Base-by-base conservation (phyloP, 2,888 invertebrate genomes). In the Cataglyphis cursor region DNA sequence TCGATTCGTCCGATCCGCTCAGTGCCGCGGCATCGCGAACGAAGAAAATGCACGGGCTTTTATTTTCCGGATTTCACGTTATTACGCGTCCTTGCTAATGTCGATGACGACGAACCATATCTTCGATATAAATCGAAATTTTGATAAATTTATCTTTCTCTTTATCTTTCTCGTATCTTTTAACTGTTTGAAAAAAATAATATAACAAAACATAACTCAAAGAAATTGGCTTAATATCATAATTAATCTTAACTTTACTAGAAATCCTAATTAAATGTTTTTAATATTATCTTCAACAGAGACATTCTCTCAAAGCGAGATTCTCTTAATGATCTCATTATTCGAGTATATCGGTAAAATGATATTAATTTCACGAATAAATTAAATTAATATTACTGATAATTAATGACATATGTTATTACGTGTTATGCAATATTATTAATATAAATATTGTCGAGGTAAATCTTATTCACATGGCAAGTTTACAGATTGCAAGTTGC, bases 61-160 rank as follows among this genome's bases (percentile, higher is more conserved):
- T 83, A 83, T 83, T 85, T 85, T 51, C 70, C 66, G 78, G 87
- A 83, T 83, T 85, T 81, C 75, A 18, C 75, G 78, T 84, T 83
- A 80, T 87, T 86, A 80, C 78, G 81, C 74, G 44, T 72, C 84
- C 62, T 21, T 73, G 66, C 44, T 44, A 44, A 44, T 24, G 35
- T 48, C 44, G 70, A 44, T n/a, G 59, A 61, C 66, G 51, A 59
- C 78, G 35, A 44, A 10, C n/a, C 44, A 15, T 41, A 21, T 41
- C 28, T 12, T 44, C 66, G 66, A 44, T 78, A 18, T 35, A 57
- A 31, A 80, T 68, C 78, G 44, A n/a, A n/a, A 31, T 70, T 70
- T 35, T 35, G 35, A 12, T 12, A 48, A 64, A 70, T 57, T 10
- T 10, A 24, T 44, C 35, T 9, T 12, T 24, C 18, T 21, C n/a